Conservation (phyloP, 2,113 vertebrate genomes). For the Ceyx margarethae region DNA sequence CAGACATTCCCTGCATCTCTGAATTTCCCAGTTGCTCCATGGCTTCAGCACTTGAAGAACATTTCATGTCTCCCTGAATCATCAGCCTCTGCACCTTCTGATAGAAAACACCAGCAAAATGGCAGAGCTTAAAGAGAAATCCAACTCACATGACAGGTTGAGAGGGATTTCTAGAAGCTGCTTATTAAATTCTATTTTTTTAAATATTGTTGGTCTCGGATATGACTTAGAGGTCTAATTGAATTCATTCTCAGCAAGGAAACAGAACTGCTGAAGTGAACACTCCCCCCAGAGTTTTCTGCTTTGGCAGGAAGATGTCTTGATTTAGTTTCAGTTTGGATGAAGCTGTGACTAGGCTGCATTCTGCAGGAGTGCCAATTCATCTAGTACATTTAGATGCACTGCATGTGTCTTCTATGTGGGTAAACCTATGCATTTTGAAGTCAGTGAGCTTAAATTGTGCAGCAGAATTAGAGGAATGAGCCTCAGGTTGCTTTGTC, state of each 20-base stretch:
- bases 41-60: not conserved
- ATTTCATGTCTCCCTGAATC: not conserved
- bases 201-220: not conserved
- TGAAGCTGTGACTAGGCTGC: not conserved
- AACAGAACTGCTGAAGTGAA: not conserved
- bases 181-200: not conserved
- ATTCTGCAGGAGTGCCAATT: not conserved
- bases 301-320: not conserved
- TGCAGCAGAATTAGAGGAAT: conserved; percentile 43
- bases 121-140: not conserved
- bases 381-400: not conserved
- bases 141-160: not conserved
- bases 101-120: not conserved
- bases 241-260: not conserved
- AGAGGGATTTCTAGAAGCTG: not conserved
- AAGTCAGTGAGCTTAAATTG: conserved; percentile 20
- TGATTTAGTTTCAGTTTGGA: not conserved
- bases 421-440: not conserved
- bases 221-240: not conserved
- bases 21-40: not conserved
- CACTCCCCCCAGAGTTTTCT: not conserved
- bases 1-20: not conserved
- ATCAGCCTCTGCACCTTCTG: not conserved
- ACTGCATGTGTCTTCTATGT: not conserved
- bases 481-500: conserved; percentile 37